Base-by-base conservation (phyloP, 1,140 invertebrate genomes). In the Drosophila obscura region DNA sequence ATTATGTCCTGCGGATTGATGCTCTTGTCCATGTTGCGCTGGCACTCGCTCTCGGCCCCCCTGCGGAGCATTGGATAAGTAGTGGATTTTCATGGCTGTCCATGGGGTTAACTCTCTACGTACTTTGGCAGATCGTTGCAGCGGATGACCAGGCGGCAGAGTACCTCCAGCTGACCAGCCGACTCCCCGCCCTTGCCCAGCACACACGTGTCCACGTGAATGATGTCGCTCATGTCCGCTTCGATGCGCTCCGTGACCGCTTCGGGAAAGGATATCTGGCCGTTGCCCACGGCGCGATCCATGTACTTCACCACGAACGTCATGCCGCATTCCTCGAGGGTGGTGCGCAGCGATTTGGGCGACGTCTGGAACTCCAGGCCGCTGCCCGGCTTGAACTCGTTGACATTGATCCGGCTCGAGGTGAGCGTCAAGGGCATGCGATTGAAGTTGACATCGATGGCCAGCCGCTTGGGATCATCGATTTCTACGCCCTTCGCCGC, bases 1-100 rank as follows among this genome's bases (percentile, higher is more conserved):
- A 82, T 62, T 2, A 82, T 78, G 24, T 82, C 79, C 35, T 63
- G 52, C 7, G 79, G 68, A 64, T 73, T 82, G 5, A 82, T 82
- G 28, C 74, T 77, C n/a, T 76, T 65, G 35, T 82, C 74, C 56
- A 68, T 46, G 15, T 55, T 52, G 4, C 43, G 49, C 0, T 13
- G n/a, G 26, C 60, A 68, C 0, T 41, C 43, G 13, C 1, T 11
- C 1, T 79, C 63, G 0, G 13, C 35, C 4, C 5, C 13, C 2
- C 71, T 77, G 11, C 35, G 35, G 3, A 35, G 8, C 26, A 26
- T 9, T 4, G 2, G n/a, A 45, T n/a, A 26, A n/a, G 22, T 0
- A 9, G 5, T 15, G 2, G n/a, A 1, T 8, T 5, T 15, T 5
- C 4, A 4, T 24, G 1, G 6, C 0, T 5, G 2, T 19, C 19